A percentile compares a stretch with the other conserved stretches of the same genome.
phyloP scores from a whole-genome alignment of 1,140 invertebrate genomes.

The Oncopodura yosiiana region DNA sequence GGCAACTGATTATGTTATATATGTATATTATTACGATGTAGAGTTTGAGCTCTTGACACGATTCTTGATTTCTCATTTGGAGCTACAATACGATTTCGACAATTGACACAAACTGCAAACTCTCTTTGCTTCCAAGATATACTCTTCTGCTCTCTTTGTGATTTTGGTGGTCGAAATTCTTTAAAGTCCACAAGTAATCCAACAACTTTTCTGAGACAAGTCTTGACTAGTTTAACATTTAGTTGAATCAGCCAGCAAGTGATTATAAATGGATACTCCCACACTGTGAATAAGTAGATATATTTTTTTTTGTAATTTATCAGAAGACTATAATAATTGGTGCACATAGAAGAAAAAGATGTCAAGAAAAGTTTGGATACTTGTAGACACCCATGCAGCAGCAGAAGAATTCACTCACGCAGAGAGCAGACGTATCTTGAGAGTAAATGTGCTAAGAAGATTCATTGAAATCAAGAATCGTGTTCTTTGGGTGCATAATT shows the following conservation, averaged over 20 bases:
- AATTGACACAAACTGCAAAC: no score
- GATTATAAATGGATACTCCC: constrained; percentile 16
- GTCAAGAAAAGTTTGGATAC: no score
- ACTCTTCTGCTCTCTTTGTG: no score
- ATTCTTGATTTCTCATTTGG: background rate
- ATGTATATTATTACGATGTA: background rate
- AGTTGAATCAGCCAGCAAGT: constrained; percentile 20
- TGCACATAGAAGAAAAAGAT: background rate
- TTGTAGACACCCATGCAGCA: no score
- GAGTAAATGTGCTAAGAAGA: background rate
- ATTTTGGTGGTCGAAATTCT: no score
- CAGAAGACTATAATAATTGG: background rate
- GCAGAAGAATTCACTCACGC: background rate
- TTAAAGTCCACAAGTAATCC: no score
- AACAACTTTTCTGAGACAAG: constrained; percentile 11
- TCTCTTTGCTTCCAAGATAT: no score
- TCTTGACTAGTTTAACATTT: constrained; percentile 10
- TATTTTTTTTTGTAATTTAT: background rate
- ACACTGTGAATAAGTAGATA: background rate
- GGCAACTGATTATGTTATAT: background rate
- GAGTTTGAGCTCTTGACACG: background rate
- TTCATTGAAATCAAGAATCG: background rate
- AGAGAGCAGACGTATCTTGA: background rate
- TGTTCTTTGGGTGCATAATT: no score
- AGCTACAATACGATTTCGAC: no score